Conservation (phyloP, 2,113 vertebrate species). For the Lipophrys pholis region DNA sequence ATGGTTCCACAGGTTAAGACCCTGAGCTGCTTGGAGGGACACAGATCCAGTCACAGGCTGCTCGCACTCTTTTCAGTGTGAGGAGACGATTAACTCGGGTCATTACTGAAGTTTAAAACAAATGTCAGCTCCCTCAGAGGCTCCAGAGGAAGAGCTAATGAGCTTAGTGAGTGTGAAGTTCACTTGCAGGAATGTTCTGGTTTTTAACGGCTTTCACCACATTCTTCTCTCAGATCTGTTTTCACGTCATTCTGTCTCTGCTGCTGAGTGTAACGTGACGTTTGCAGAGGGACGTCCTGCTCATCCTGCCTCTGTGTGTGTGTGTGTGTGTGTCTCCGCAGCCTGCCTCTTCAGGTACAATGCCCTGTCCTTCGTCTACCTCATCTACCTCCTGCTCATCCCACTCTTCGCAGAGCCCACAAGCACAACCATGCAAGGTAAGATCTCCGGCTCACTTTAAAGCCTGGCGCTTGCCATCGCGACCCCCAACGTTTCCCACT, state of each 20-base stretch:
- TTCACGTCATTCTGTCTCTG: background rate
- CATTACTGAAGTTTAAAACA: conserved; percentile 33
- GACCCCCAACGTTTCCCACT: conserved; percentile 17
- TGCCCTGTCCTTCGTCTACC: conserved; percentile 97
- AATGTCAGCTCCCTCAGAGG: conserved; percentile 21
- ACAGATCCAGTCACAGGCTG: background rate
- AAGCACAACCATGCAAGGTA: conserved; percentile 95
- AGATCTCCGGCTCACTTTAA: conserved; percentile 59
- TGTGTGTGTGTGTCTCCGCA: conserved; percentile 68
- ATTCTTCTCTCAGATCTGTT: conserved; percentile 40
- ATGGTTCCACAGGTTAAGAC: too few relatives aligned
- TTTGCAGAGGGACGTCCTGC: too few relatives aligned
- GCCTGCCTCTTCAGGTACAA: conserved; percentile 98
- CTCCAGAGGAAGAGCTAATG: conserved; percentile 40
- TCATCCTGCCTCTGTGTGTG: background rate
- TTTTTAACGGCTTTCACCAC: conserved; percentile 50
- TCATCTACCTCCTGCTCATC: conserved; percentile 98
- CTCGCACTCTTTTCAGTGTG: conserved; percentile 6
- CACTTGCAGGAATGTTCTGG: conserved; percentile 38
- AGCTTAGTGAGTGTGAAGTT: conserved; percentile 37
- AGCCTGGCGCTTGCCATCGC: background rate
- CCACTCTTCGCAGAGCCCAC: conserved; percentile 96
- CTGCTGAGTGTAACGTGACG: too few relatives aligned
- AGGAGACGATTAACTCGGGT: background rate
- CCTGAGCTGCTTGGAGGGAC: too few relatives aligned